A percentile compares a stretch with the other conserved stretches of the same genome.
These are phyloP conservation scores for Sminthurinus signatus DNA, from an alignment of 1,140 invertebrate genomes.

Conservation along the genomic window DNA sequence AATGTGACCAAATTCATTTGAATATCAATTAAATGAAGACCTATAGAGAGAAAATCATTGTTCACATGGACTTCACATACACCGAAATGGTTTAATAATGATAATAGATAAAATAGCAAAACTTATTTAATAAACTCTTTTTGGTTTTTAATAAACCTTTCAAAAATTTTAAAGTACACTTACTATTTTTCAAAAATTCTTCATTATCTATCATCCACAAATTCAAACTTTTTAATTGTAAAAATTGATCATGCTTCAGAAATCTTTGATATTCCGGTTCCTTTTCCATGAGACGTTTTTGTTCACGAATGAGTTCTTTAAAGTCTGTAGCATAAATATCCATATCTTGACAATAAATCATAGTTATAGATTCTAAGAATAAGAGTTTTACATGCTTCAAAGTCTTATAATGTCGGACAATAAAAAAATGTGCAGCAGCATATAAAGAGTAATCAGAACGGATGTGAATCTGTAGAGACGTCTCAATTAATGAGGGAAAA, in stretches of 20 bases:
- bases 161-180: not conserved
- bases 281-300: not conserved
- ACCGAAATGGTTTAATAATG: not conserved
- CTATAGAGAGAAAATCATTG: not conserved
- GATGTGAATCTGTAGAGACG: not conserved
- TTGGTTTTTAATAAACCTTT: not conserved
- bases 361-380: not conserved
- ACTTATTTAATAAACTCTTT: not conserved
- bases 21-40: not conserved
- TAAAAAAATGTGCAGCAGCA: not conserved
- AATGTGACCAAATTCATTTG: not conserved
- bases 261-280: not conserved
- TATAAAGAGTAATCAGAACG: not conserved
- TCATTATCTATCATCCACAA: slow-evolving; percentile 1
- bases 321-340: not conserved
- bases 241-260: not conserved
- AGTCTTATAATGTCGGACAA: not conserved
- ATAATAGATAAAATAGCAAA: not conserved
- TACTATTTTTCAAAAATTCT: not conserved
- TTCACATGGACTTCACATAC: not conserved
- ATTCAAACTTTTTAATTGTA: not conserved
- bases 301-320: not conserved
- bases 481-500: not conserved
- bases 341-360: not conserved
- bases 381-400: not conserved